Evolutionary conservation across 2,888 invertebrate genomes (phyloP).

Genomic region (Phaedon cochleariae): DNA sequence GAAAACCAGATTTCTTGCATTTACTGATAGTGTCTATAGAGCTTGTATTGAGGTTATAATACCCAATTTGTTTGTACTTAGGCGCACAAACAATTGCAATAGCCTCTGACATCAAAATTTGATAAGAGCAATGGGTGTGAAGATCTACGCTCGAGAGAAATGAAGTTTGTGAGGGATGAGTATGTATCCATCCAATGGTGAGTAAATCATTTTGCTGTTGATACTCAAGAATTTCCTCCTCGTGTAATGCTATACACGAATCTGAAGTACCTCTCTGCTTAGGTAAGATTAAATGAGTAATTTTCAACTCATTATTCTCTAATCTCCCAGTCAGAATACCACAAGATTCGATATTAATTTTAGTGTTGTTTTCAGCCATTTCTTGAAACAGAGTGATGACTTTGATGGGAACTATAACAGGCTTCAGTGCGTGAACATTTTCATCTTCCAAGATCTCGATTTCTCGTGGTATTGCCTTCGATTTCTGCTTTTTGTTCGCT

Average conservation of each 20-base stretch:
- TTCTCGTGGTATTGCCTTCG: background rate
- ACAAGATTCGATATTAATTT: background rate
- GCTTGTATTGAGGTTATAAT: background rate
- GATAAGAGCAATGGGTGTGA: background rate
- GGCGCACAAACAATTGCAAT: background rate
- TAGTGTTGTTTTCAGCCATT: background rate
- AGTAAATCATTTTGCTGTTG: constrained; percentile 92
- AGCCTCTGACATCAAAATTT: background rate
- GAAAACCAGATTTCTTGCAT: background rate
- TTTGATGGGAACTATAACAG: background rate
- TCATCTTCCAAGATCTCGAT: background rate
- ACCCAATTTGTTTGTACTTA: background rate
- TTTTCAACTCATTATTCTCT: constrained; percentile 72
- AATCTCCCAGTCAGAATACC: background rate
- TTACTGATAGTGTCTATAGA: background rate
- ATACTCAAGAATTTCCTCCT: constrained; percentile 92
- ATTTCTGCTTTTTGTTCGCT: background rate
- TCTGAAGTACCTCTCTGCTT: constrained; percentile 93
- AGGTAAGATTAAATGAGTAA: constrained; percentile 87
- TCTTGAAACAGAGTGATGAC: background rate
- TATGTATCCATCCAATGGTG: constrained; percentile 98
- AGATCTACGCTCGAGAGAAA: background rate
- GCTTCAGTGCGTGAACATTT: background rate
- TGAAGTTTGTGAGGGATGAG: background rate
- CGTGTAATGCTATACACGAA: constrained; percentile 91